Percentiles rank a stretch among this genome's conserved stretches.
These are phyloP conservation scores for Mizuhopecten yessoensis DNA, from an alignment of 1,140 invertebrate genomes.

Conservation along the genomic window DNA sequence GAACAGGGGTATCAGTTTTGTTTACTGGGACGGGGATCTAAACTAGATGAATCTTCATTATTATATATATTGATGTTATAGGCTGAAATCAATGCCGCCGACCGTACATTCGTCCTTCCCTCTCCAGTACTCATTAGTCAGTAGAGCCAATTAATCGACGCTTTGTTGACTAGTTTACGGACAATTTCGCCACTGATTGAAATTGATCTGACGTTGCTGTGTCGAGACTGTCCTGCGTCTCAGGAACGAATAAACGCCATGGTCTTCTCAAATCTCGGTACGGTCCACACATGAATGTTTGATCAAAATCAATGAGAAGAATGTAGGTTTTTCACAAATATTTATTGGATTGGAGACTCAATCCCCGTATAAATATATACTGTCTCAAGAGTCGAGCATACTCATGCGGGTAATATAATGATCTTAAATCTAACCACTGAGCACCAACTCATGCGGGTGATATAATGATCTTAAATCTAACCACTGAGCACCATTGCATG, in stretches of 20 bases:
- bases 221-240: not conserved
- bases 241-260: not conserved
- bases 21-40: not conserved
- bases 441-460: too few species aligned
- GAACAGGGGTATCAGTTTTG: not conserved
- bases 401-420: too few species aligned
- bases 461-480: too few species aligned
- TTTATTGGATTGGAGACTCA: not conserved
- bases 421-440: too few species aligned
- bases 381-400: not conserved
- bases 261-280: not conserved
- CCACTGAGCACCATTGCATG: too few species aligned
- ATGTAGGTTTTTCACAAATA: not conserved
- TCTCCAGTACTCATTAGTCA: not conserved
- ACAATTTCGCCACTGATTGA: not conserved
- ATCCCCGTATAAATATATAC: not conserved
- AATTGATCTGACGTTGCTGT: not conserved
- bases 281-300: not conserved
- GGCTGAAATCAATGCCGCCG: not conserved
- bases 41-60: not conserved
- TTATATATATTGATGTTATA: not conserved
- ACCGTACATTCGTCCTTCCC: not conserved
- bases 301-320: not conserved
- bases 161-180: slow-evolving; percentile 15
- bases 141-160: slow-evolving; percentile 6